Base-by-base conservation (phyloP, 2,888 invertebrate genomes). In the Drosophila nr. perissopoda region DNA sequence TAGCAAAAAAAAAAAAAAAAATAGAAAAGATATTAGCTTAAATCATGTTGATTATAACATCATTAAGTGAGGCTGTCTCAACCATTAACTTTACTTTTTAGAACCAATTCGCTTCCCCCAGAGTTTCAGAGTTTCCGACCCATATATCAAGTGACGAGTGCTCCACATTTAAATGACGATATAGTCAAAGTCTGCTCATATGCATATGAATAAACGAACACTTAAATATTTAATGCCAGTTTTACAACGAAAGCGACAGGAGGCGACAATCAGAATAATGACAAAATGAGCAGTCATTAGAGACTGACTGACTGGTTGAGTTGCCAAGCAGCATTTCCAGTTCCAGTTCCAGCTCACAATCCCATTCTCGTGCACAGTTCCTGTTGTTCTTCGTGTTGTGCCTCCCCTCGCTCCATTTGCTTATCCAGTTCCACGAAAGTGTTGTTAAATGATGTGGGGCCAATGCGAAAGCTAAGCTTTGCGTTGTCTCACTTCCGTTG, bases 221-320 rank as follows among this genome's bases (percentile, higher is more conserved):
- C 63, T 71, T 77, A 71, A 80, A 80, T 74, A 76, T 73, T 86
- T 73, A 76, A 82, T 82, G 78, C 33, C 59, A 72, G 56, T 61
- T 80, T 60, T 69, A 72, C 70, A 79, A 73, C 72, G 72, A 75
- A 72, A 72, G 70, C 69, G 69, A 65, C 69, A 65, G 79, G 73
- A 73, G 63, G 72, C 57, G 68, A 57, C 61, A 80, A 82, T 69
- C 78, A 78, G 59, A 77, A 77, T 79, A 79, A 83, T 83, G 78
- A 76, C 75, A 78, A 87, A 86, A 89, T 87, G 84, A 87, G 83
- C 87, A 84, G 73, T 89, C 87, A 84, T 86, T 86, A 82, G 60
- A 64, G 80, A 63, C 36, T 27, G 60, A 29, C 42, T 63, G 79
- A 51, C 34, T 31, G 69, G 36, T 40, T 42, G 62, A 18, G n/a